Evolutionary conservation across 2,888 invertebrate species (phyloP).

Genomic region (Operophtera brumata): DNA sequence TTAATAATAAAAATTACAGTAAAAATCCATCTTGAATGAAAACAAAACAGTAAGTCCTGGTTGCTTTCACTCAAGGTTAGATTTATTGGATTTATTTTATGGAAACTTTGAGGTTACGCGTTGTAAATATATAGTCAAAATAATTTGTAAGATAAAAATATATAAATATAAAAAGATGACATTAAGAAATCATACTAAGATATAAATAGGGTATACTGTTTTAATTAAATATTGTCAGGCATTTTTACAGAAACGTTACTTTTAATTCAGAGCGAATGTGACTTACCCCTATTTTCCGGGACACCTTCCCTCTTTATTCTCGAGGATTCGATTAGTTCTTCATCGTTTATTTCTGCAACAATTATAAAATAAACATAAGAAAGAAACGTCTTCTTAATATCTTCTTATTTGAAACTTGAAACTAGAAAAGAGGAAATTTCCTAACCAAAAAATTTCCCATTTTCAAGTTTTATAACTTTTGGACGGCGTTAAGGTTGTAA

Average conservation of each 20-base stretch:
- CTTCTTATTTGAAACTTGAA: too few species aligned
- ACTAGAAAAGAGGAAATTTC: too few species aligned
- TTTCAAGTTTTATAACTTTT: too few species aligned
- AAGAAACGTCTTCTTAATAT: too few species aligned
- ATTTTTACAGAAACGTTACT: constrained; percentile 28
- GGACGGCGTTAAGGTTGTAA: too few species aligned
- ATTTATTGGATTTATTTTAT: too few species aligned
- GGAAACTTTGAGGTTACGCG: not conserved
- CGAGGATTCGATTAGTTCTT: constrained; percentile 66
- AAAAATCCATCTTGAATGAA: too few species aligned
- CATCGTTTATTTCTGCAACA: constrained; percentile 68
- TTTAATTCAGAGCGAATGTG: constrained; percentile 1
- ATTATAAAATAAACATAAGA: constrained; percentile 27
- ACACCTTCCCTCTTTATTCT: constrained; percentile 75
- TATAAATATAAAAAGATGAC: not conserved
- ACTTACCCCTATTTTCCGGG: constrained; percentile 77
- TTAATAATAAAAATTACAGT: too few species aligned
- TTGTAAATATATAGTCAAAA: not conserved
- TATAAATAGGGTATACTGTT: not conserved
- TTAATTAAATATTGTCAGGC: constrained; percentile 38
- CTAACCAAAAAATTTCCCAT: too few species aligned
- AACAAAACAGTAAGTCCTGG: too few species aligned
- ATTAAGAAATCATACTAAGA: not conserved
- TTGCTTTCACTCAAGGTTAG: too few species aligned
- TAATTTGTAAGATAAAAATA: not conserved